Evolutionary conservation across 2,888 invertebrate species (phyloP).

Genomic region (Agrochola macilenta): DNA sequence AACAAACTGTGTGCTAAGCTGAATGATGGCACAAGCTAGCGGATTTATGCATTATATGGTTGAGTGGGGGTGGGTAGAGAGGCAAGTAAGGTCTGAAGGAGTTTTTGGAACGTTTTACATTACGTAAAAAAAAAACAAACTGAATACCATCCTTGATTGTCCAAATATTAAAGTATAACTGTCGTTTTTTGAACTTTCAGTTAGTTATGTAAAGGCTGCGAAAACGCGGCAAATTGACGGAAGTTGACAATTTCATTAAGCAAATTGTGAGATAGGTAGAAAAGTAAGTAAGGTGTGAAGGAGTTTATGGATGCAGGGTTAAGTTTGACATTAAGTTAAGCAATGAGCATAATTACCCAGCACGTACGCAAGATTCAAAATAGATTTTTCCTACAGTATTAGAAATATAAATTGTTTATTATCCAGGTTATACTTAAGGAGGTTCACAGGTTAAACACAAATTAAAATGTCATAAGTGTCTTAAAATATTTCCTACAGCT

Average conservation of each 20-base stretch:
- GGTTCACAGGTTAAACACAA: too few species aligned
- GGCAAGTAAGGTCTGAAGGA: not conserved
- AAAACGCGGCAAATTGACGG: not conserved
- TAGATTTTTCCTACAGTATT: too few species aligned
- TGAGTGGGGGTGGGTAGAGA: not conserved
- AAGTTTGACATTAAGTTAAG: too few species aligned
- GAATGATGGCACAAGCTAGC: slow-evolving; percentile 31
- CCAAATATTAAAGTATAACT: not conserved
- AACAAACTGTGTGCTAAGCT: slow-evolving; percentile 57
- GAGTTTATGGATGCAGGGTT: too few species aligned
- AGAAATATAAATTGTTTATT: too few species aligned
- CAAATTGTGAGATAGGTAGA: too few species aligned
- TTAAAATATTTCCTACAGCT: too few species aligned
- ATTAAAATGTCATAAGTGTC: too few species aligned
- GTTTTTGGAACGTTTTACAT: not conserved
- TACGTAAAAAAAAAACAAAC: not conserved
- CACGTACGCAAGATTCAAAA: too few species aligned
- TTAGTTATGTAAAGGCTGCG: not conserved
- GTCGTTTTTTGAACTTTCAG: not conserved
- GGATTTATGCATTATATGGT: slow-evolving; percentile 26
- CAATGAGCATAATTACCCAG: too few species aligned
- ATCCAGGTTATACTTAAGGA: too few species aligned
- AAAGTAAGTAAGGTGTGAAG: too few species aligned
- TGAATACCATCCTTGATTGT: not conserved
- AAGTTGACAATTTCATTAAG: not conserved